Percentiles rank a stretch among this genome's conserved stretches.
Evolutionary conservation across 2,797 vertebrate species (phyloP).

Genomic region (Hippopotamyrus pictus): DNA sequence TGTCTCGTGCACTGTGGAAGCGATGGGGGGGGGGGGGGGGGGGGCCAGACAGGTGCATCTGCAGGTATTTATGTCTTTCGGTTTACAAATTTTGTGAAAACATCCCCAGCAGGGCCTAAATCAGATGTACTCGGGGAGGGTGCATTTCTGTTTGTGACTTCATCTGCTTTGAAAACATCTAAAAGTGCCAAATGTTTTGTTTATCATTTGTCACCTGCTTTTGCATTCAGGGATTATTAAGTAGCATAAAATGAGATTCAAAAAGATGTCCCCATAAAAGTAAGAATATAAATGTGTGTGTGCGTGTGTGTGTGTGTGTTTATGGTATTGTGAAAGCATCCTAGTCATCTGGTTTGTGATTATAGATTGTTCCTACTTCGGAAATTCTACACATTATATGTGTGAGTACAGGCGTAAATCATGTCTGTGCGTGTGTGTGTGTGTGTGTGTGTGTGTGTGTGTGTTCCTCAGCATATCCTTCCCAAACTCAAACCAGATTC

Average conservation of each 20-base stretch:
- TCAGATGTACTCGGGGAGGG: background rate
- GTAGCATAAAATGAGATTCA: background rate
- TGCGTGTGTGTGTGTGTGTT: background rate
- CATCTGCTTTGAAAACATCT: conserved; percentile 1
- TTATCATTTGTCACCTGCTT: background rate
- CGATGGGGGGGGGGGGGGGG: background rate
- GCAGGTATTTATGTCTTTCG: background rate
- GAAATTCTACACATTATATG: background rate
- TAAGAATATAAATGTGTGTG: background rate
- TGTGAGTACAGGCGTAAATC: background rate
- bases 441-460: background rate
- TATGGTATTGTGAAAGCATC: background rate
- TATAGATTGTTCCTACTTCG: background rate
- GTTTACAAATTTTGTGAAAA: background rate
- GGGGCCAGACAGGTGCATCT: background rate
- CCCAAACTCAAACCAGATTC: background rate
- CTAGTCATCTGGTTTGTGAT: background rate
- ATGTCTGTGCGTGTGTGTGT: background rate
- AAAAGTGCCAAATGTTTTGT: background rate
- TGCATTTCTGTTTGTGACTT: background rate
- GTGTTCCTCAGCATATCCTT: background rate
- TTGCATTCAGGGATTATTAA: background rate
- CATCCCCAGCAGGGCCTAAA: background rate
- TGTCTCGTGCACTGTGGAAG: background rate
- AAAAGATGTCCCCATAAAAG: background rate